Conservation (phyloP, 1,140 invertebrate genomes). For the Drosophila guanche region DNA sequence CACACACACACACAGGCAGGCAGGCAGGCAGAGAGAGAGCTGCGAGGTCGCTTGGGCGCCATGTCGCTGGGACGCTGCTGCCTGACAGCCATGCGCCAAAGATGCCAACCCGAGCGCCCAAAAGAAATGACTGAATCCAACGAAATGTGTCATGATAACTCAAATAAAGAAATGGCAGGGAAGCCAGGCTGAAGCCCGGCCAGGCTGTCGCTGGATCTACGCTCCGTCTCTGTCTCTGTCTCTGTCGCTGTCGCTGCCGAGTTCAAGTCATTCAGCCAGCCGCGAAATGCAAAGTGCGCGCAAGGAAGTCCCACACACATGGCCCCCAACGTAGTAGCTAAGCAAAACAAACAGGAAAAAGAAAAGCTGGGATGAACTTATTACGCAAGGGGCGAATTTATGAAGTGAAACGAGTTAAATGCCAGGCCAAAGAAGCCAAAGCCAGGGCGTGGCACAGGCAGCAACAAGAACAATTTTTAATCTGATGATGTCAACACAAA, state of each 20-base stretch:
- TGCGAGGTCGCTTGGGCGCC: conserved; percentile 51
- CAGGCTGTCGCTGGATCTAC: conserved; percentile 27
- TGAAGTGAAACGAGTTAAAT: conserved; percentile 82
- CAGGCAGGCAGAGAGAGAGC: conserved; percentile 15
- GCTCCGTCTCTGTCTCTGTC: no score
- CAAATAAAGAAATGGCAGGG: conserved; percentile 78
- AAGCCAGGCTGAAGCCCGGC: conserved; percentile 44
- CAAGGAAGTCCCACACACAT: conserved; percentile 63
- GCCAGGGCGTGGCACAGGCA: conserved; percentile 25
- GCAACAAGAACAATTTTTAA: conserved; percentile 65
- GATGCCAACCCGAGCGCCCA: conserved; percentile 47
- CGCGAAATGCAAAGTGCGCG: conserved; percentile 74
- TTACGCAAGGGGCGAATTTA: conserved; percentile 80
- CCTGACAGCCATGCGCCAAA: conserved; percentile 75
- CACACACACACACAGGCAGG: conserved; percentile 11
- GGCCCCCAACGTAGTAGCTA: conserved; percentile 14
- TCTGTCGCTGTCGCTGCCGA: conserved; percentile 14
- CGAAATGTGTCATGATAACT: conserved; percentile 82
- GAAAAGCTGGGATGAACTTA: conserved; percentile 57
- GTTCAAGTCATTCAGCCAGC: conserved; percentile 70
- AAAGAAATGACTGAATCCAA: conserved; percentile 80
- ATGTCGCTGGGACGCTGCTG: conserved; percentile 40
- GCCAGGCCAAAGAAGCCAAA: conserved; percentile 62
- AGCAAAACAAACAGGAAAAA: conserved; percentile 10
- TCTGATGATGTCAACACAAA: conserved; percentile 82